Evolutionary conservation across 2,113 vertebrate genomes (phyloP).

Genomic region (Xyrauchen texanus): DNA sequence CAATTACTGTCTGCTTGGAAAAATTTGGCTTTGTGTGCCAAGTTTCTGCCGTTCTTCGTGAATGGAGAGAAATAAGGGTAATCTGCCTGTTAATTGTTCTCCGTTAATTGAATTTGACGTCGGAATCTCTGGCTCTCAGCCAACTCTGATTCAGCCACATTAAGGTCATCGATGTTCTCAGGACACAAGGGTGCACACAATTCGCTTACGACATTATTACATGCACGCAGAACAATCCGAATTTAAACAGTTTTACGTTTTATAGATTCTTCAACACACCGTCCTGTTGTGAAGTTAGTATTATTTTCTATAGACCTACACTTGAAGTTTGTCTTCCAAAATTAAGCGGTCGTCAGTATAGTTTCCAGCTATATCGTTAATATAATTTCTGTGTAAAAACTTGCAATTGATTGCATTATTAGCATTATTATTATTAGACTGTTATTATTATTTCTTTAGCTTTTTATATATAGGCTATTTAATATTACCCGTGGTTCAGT

Average conservation of each 20-base stretch:
- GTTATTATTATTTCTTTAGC: not conserved
- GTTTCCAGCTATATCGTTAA: not conserved
- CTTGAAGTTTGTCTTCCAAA: constrained; percentile 8
- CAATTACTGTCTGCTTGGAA: constrained; percentile 71
- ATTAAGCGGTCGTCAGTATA: constrained; percentile 15
- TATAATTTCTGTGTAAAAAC: not conserved
- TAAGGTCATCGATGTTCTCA: constrained; percentile 68
- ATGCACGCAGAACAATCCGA: not conserved
- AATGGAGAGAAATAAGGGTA: constrained; percentile 74
- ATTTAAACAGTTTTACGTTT: not conserved
- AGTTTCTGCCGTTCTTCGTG: constrained; percentile 65
- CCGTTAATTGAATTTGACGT: constrained; percentile 92
- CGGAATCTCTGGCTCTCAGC: constrained; percentile 82
- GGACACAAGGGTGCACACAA: constrained; percentile 23
- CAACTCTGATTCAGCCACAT: constrained; percentile 49
- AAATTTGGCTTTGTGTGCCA: constrained; percentile 73
- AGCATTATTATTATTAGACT: not conserved
- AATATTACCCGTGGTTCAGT: no score
- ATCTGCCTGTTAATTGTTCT: constrained; percentile 88
- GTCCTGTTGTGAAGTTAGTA: not conserved
- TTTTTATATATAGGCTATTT: no score
- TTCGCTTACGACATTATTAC: not conserved
- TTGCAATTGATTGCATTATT: not conserved
- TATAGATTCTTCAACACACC: not conserved
- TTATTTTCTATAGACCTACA: not conserved